A percentile compares a stretch with the other conserved stretches of the same genome.
These are phyloP conservation scores for Eulemur rufifrons DNA, from an alignment of 2,113 vertebrate species.

Conservation along the genomic window DNA sequence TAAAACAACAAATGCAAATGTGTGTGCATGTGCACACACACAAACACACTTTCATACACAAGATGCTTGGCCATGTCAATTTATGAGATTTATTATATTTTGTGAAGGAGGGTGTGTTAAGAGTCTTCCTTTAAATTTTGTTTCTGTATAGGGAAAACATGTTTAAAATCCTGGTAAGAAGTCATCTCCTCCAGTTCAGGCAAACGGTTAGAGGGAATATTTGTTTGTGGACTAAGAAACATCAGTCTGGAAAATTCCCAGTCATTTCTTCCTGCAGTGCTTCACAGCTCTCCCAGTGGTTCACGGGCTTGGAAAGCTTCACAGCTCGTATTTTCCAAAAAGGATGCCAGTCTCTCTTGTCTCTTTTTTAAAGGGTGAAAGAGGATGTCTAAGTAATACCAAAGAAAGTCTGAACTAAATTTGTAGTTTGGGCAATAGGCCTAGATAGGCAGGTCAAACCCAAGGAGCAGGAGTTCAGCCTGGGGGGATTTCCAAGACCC, in stretches of 20 bases:
- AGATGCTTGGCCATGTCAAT: background rate
- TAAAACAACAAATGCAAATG: slow-evolving; percentile 31
- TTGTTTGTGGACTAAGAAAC: slow-evolving; percentile 6
- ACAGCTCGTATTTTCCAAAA: slow-evolving; percentile 16
- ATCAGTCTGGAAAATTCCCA: background rate
- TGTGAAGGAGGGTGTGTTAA: background rate
- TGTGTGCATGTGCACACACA: background rate
- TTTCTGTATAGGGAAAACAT: slow-evolving; percentile 37
- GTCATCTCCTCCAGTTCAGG: background rate
- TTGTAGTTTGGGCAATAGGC: background rate
- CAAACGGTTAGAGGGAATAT: background rate
- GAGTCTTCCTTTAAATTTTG: slow-evolving; percentile 31
- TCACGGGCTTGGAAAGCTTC: background rate
- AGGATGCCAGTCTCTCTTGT: background rate
- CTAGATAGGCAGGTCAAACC: background rate
- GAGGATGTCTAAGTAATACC: background rate
- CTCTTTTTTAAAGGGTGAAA: background rate
- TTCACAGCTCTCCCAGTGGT: background rate
- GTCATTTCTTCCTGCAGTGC: background rate
- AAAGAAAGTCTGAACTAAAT: background rate
- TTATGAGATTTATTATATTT: slow-evolving; percentile 42
- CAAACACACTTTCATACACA: background rate
- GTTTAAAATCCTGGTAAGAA: slow-evolving; percentile 20
- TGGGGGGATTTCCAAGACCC: slow-evolving; percentile 25
- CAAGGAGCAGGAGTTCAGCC: background rate